Percentiles rank a stretch among this genome's conserved stretches.
Evolutionary conservation across 2,113 vertebrate species (phyloP).

Genomic region (Mesocricetus auratus): DNA sequence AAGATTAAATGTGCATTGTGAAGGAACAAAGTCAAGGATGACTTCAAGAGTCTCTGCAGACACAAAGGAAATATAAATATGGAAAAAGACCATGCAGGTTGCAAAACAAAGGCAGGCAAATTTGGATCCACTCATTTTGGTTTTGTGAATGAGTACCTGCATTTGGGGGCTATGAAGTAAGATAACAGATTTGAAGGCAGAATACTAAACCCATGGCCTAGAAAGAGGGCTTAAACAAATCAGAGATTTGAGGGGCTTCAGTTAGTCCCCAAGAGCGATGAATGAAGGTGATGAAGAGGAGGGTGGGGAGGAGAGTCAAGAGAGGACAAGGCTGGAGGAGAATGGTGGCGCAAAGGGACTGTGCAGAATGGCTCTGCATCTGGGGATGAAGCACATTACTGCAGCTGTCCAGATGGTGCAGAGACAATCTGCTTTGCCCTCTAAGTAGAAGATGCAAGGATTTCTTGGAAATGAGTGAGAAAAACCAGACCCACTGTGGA

Average conservation of each 20-base stretch:
- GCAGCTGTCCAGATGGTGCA: not conserved
- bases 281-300: not conserved
- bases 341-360: not conserved
- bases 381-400: not conserved
- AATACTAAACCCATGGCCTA: not conserved
- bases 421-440: not conserved
- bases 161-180: not conserved
- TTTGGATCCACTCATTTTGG: not conserved
- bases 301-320: not conserved
- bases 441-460: constrained; percentile 13
- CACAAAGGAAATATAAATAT: not conserved
- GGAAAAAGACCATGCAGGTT: not conserved
- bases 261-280: not conserved
- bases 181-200: not conserved
- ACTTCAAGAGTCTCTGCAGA: not conserved
- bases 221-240: not conserved
- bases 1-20: not conserved
- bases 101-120: not conserved
- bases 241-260: not conserved
- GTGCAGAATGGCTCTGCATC: not conserved
- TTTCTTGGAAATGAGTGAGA: not conserved
- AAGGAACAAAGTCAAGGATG: not conserved
- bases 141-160: not conserved
- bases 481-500: not conserved
- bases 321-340: not conserved